These are phyloP conservation scores for Semicossyphus pulcher DNA, from an alignment of 2,113 vertebrate genomes.

Conservation along the genomic window DNA sequence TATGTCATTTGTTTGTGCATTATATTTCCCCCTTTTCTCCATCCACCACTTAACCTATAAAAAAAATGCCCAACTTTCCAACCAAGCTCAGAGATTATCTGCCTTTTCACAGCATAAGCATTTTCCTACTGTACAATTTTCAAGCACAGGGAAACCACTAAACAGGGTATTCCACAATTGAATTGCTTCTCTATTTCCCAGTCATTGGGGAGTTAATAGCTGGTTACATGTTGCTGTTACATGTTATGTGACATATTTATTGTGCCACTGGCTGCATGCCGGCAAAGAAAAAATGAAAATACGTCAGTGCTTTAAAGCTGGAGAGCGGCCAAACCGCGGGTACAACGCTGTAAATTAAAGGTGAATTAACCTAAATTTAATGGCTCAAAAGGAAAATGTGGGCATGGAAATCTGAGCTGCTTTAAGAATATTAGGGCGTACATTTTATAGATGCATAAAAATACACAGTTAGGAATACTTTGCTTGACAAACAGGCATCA, in stretches of 20 bases:
- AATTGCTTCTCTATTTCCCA: slow-evolving; percentile 30
- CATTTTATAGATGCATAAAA: not conserved
- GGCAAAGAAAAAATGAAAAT: slow-evolving; percentile 26
- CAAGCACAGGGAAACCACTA: slow-evolving; percentile 50
- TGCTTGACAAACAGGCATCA: not conserved
- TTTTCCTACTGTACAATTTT: slow-evolving; percentile 52
- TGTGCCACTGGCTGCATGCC: slow-evolving; percentile 31
- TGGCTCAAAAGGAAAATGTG: not conserved
- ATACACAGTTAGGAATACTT: not conserved
- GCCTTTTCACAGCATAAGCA: slow-evolving; percentile 21
- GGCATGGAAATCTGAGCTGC: not conserved
- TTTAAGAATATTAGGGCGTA: not conserved
- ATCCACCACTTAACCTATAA: slow-evolving; percentile 9
- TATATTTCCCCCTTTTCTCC: slow-evolving; percentile 3
- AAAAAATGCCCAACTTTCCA: slow-evolving; percentile 48
- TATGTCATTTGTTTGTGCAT: not conserved
- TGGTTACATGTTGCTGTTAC: slow-evolving; percentile 43
- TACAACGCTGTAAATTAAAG: slow-evolving; percentile 39
- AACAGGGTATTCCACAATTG: slow-evolving; percentile 48
- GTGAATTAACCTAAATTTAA: not conserved
- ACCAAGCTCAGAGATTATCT: slow-evolving; percentile 19
- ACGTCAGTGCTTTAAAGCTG: slow-evolving; percentile 4
- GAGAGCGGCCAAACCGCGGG: slow-evolving; percentile 8
- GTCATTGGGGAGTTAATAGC: slow-evolving; percentile 50
- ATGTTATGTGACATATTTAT: slow-evolving; percentile 62